Conservation (phyloP, 2,113 vertebrate species). For the Nerophis lumbriciformis region DNA sequence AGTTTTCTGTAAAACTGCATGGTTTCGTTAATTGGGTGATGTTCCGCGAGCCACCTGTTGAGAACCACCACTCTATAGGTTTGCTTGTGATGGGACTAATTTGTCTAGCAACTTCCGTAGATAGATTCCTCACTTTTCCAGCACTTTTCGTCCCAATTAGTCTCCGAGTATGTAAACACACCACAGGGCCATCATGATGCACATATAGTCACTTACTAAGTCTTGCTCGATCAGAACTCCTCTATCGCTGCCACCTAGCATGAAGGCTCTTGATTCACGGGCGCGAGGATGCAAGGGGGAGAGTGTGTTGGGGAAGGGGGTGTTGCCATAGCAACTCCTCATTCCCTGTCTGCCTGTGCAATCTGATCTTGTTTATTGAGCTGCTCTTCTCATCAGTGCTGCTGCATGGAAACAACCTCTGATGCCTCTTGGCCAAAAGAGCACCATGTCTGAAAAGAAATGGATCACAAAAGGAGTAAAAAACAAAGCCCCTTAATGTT, state of each 20-base stretch:
- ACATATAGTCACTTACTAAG: constrained; percentile 30
- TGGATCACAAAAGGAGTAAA: constrained; percentile 28
- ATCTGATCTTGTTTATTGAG: constrained; percentile 62
- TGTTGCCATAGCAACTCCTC: constrained; percentile 61
- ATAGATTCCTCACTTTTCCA: neutral
- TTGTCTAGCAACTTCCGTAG: constrained; percentile 5
- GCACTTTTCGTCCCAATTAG: constrained; percentile 6
- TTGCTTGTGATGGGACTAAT: neutral
- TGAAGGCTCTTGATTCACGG: constrained; percentile 34
- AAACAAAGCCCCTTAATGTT: neutral
- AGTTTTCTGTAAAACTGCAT: too few relatives aligned
- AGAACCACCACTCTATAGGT: neutral
- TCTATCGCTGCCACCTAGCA: constrained; percentile 23
- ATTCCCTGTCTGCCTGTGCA: constrained; percentile 48
- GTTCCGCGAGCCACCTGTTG: too few relatives aligned
- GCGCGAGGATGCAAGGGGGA: constrained; percentile 20
- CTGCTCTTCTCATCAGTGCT: constrained; percentile 35
- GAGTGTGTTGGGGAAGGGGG: too few relatives aligned
- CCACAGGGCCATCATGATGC: constrained; percentile 21
- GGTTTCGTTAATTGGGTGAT: too few relatives aligned
- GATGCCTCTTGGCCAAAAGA: constrained; percentile 25
- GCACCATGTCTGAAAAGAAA: constrained; percentile 27
- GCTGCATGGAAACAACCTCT: constrained; percentile 43
- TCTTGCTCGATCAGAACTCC: constrained; percentile 31
- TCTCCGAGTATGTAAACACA: constrained; percentile 2